Base-by-base conservation (phyloP, 2,888 invertebrate species). In the Crioceris asparagi region DNA sequence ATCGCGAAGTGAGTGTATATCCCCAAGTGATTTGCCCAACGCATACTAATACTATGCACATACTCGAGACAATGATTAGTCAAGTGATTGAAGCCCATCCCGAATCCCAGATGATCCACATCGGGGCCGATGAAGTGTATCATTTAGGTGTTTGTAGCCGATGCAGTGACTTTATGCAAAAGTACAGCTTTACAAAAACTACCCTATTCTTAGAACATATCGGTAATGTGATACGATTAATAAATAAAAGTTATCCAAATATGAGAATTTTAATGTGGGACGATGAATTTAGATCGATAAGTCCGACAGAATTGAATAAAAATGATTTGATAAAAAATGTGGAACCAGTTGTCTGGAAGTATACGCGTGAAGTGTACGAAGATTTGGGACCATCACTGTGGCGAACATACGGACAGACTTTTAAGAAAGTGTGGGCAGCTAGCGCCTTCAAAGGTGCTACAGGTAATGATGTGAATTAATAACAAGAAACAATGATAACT, bases 371-470 rank as follows among this genome's bases (percentile, higher is more conserved):
- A 40, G 64, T 67, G 21, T 56, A 54, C 29, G 54, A 54, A 16
- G 57, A 57, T 35, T 46, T 61, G 35, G 58, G 57, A 7, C 57
- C 57, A 1, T 51, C 48, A 35, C 47, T 73, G 16, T 73, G 73
- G 75, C 67, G 71, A 31, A 70, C 67, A 46, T 77, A 79, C 48
- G 59, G 69, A 0, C 50, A 61, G 4, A 64, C 74, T 7, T 90
- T 88, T 60, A 64, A 70, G 2, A 70, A 71, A 23, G 65, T 87
- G 15, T 88, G 88, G 86, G 70, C 82, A 29, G 87, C 85, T 0
- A 79, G 84, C 40, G 87, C 90, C 0, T 91, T 79, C 55, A 91
- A 90, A 68, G 91, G 88, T 0, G 79, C 79, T 1, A 77, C 77
- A 30, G 73, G 72, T 52, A 47, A 7, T 11, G 11, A 11, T 16